Base-by-base conservation (phyloP, 2,888 invertebrate species). In the Germaria angustata region DNA sequence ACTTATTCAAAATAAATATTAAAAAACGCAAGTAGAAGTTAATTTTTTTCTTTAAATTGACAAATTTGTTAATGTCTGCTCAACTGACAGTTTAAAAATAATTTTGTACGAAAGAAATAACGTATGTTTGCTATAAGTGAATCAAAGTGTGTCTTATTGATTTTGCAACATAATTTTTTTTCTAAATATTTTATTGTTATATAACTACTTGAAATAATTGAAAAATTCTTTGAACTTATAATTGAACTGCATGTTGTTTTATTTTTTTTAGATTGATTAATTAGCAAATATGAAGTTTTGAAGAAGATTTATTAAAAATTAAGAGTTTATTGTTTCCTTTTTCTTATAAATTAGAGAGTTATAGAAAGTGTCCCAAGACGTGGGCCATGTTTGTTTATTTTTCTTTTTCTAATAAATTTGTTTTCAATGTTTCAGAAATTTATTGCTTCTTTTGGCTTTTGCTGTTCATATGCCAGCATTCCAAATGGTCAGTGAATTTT, bases 31-130 rank as follows among this genome's bases (percentile, higher is more conserved):
- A 46, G 44, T 39, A 28, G 59, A 59, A 49, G 28, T 72, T 55
- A n/a, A n/a, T 17, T 20, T 11, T 46, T 46, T 57, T 61, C 22
- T 39, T n/a, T n/a, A n/a, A n/a, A n/a, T n/a, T 69, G 68, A 78
- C 73, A 78, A 78, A 81, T 81, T 81, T 78, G 81, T 81, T 81
- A 75, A 63, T 75, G 81, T 81, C 81, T 69, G 28, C 39, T 57
- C 63, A 75, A 75, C 68, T 81, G 81, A 78, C 81, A 81, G 78
- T 78, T 78, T 49, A 78, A 81, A 78, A 81, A 73, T 73, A 73
- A 20, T 53, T 73, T 41, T 28, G 20, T 66, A 69, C 15, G 41
- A 17, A 53, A 63, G 41, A 44, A 32, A 34, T 13, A 69, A 41
- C 8, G 22, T 13, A 59, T 22, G 15, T 22, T 59, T 59, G 11